Conservation (phyloP, 1,140 invertebrate species). For the Hypothenemus hampei region DNA sequence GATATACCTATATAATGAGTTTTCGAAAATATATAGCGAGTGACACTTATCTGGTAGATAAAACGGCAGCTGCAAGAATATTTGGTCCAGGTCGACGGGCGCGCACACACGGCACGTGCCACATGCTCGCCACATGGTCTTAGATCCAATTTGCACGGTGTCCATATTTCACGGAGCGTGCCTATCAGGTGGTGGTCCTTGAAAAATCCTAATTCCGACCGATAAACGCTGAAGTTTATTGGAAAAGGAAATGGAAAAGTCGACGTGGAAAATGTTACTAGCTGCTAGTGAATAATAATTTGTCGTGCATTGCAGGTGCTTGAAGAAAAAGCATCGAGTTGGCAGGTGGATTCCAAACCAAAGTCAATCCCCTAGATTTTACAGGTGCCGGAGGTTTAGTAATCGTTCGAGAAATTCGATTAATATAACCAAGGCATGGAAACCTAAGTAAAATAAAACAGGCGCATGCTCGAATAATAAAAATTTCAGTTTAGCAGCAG, state of each 20-base stretch:
- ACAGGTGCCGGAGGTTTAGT: slow-evolving; percentile 18
- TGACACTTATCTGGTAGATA: slow-evolving; percentile 25
- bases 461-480: too few species aligned
- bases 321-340: slow-evolving; percentile 3
- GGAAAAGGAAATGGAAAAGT: slow-evolving; percentile 8
- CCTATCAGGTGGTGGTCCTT: slow-evolving; percentile 15
- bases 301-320: slow-evolving; percentile 17
- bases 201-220: slow-evolving; percentile 17
- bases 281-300: slow-evolving; percentile 16
- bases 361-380: slow-evolving; percentile 25
- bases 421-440: slow-evolving; percentile 7
- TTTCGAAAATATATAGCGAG: not conserved
- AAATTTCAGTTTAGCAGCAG: not conserved
- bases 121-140: slow-evolving; percentile 25
- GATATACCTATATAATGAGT: too few species aligned
- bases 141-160: slow-evolving; percentile 26
- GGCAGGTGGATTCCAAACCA: slow-evolving; percentile 22
- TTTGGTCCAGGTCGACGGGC: slow-evolving; percentile 19
- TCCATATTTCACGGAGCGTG: slow-evolving; percentile 22
- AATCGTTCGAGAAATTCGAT: slow-evolving; percentile 18
- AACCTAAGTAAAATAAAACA: slow-evolving; percentile 1
- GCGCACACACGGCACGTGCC: slow-evolving; percentile 18
- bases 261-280: too few species aligned
- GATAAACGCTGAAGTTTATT: not conserved
- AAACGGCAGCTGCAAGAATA: slow-evolving; percentile 15